Conservation (phyloP, 2,888 invertebrate genomes). For the Scaptodrosophila latifasciaeformis region DNA sequence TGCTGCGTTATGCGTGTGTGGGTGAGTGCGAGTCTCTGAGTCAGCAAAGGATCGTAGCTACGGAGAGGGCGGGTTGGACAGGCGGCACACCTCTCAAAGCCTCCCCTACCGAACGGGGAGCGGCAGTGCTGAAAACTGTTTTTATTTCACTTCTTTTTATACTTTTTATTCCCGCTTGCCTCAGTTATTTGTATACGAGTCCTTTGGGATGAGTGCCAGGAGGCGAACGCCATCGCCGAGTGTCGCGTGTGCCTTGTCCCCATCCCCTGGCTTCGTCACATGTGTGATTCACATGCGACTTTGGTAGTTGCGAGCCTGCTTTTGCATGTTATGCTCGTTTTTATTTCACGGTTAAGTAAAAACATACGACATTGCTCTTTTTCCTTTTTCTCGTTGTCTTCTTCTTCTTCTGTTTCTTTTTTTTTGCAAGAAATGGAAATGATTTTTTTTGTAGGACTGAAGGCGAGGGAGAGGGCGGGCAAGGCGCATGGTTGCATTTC, state of each 20-base stretch:
- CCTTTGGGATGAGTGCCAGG: conserved; percentile 33
- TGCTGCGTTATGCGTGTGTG: conserved; percentile 7
- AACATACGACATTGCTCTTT: conserved; percentile 34
- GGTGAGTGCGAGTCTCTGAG: conserved; percentile 3
- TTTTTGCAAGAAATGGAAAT: too few species aligned
- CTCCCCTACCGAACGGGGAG: too few species aligned
- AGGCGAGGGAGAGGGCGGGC: not conserved
- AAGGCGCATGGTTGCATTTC: not conserved
- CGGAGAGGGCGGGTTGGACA: not conserved
- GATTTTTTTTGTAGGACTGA: not conserved
- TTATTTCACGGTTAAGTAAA: conserved; percentile 44
- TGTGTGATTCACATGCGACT: conserved; percentile 2
- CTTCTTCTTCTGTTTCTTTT: too few species aligned
- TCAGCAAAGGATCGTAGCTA: not conserved
- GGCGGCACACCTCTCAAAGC: not conserved
- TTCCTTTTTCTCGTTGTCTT: conserved; percentile 3
- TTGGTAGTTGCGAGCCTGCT: not conserved
- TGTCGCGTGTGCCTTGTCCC: not conserved
- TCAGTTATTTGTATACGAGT: conserved; percentile 28
- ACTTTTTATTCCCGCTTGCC: conserved; percentile 28
- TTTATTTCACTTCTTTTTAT: conserved; percentile 12
- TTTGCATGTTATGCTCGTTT: conserved; percentile 28
- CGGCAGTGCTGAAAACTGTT: conserved; percentile 7
- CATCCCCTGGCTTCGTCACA: not conserved
- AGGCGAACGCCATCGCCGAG: not conserved